phyloP scores from a whole-genome alignment of 2,113 vertebrate genomes.

The Hippocampus comes region DNA sequence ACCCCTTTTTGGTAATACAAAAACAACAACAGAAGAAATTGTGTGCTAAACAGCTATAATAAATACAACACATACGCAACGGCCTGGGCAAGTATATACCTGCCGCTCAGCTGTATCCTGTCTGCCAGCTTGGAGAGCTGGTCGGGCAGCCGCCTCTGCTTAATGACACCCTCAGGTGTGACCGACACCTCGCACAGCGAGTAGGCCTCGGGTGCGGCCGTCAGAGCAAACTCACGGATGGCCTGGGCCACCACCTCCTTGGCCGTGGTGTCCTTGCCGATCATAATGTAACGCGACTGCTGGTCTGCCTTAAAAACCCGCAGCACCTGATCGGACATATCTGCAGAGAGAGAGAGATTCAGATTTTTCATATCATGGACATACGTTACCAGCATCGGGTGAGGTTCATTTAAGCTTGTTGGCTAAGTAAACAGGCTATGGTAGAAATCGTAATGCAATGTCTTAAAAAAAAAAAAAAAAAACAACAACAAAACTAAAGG shows the following conservation, averaged over 20 bases:
- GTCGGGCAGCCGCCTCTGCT: conserved; percentile 91
- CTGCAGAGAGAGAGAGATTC: conserved; percentile 55
- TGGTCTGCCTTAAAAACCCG: conserved; percentile 97
- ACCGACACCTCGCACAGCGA: conserved; percentile 95
- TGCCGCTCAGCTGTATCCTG: conserved; percentile 94
- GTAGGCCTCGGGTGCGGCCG: conserved; percentile 85
- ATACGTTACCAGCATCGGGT: neutral
- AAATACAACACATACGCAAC: neutral
- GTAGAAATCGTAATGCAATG: neutral
- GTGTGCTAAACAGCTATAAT: too few species aligned
- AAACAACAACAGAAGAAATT: too few species aligned
- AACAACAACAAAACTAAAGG: neutral
- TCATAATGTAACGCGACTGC: conserved; percentile 98
- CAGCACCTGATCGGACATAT: conserved; percentile 93
- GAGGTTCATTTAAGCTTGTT: neutral
- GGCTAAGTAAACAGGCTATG: neutral
- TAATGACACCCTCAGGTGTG: conserved; percentile 96
- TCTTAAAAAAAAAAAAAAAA: too few species aligned
- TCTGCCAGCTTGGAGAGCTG: conserved; percentile 97
- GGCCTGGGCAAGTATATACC: conserved; percentile 60
- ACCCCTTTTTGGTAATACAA: too few species aligned
- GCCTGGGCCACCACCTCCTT: conserved; percentile 95
- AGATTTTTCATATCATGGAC: neutral
- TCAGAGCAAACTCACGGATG: conserved; percentile 92
- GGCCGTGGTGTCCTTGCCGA: conserved; percentile 95